Base-by-base conservation (phyloP, 2,797 vertebrate genomes). In the Gymnoscopelus braueri region DNA sequence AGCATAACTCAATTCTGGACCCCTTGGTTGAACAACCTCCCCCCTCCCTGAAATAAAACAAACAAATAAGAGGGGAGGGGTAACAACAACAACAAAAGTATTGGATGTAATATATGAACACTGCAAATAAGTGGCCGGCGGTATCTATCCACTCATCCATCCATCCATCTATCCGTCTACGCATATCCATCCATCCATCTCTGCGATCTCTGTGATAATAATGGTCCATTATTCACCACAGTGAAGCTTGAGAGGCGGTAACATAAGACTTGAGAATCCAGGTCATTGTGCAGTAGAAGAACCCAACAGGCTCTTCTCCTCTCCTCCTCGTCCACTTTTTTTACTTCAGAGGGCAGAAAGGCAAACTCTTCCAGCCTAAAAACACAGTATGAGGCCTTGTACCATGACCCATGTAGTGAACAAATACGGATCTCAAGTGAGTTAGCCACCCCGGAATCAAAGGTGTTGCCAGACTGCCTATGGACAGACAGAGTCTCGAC, bases 1-100 rank as follows among this genome's bases (percentile, higher is more conserved):
- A 89, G 94, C 88, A 86, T 85, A 90, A 87, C 92, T 85, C 78
- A 0, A 78, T 79, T 51, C 80, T 88, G 90, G 77, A 89, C 84
- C 77, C 73, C 82, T 87, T 76, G 68, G 74, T 80, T 63, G 83
- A 55, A 87, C 39, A 44, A 44, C 9, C 32, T 0, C 32, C 84
- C 61, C 3, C 24, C 67, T 6, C 55, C 55, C 9, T 26, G 12
- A 32, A 84, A 35, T n/a, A 88, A 78, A 73, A 89, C 69, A 19
- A 19, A n/a, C n/a, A 88, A 88, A 78, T 84, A 89, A 91, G 89
- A 81, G 60, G 81, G 91, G 87, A 9, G 13, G 9, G 26, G 32
- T 11, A 59, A 35, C 72, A 83, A 69, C 73, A 71, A 65, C 77
- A 80, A 82, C 88, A 81, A 24, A 63, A 15, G 63, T 63, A 77